Evolutionary conservation across 2,888 invertebrate genomes (phyloP).

Genomic region (Panopea generosa): DNA sequence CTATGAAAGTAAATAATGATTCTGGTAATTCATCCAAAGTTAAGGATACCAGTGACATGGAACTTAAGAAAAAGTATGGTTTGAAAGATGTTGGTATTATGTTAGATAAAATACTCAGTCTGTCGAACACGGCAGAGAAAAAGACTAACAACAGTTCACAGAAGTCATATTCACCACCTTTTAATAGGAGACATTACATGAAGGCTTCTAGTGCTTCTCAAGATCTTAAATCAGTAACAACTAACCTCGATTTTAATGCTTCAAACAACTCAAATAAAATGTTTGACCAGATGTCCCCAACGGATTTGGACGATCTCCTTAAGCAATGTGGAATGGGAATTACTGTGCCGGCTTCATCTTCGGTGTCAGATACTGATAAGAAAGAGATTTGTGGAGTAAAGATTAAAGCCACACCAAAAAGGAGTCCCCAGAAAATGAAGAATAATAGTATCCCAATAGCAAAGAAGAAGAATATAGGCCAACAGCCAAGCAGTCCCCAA

Average conservation of each 20-base stretch:
- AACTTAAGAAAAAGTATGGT: slow-evolving; percentile 18
- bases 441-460: too few species aligned
- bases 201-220: too few species aligned
- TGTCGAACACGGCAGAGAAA: background rate
- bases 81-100: slow-evolving; percentile 16
- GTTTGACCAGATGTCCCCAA: slow-evolving; percentile 17
- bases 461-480: too few species aligned
- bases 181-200: too few species aligned
- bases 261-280: background rate
- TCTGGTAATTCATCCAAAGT: background rate
- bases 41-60: slow-evolving; percentile 1
- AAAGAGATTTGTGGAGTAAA: background rate
- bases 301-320: slow-evolving; percentile 26
- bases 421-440: background rate
- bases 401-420: background rate
- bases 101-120: slow-evolving; percentile 1
- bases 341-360: slow-evolving; percentile 12
- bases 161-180: too few species aligned
- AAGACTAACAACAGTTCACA: too few species aligned
- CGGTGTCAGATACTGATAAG: too few species aligned
- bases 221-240: too few species aligned
- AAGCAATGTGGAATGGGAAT: slow-evolving; percentile 36
- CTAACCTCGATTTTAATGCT: background rate
- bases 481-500: slow-evolving; percentile 16
- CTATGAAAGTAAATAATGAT: background rate